Base-by-base conservation (phyloP, 2,113 vertebrate genomes). In the Lates calcarifer region DNA sequence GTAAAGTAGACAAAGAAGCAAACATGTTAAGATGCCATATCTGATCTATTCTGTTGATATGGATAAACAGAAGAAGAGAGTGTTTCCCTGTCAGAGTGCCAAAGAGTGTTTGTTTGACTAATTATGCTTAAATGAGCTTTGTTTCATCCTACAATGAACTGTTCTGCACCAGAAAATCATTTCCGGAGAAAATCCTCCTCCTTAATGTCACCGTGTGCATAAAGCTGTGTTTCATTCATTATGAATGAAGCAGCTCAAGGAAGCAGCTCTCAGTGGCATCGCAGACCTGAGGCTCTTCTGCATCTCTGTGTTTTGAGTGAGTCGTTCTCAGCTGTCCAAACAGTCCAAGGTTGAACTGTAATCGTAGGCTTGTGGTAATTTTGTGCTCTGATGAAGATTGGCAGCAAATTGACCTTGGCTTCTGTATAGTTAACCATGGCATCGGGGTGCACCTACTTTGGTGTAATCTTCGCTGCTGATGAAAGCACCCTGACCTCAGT, bases 261-360 rank as follows among this genome's bases (percentile, higher is more conserved):
- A 74, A 60, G 62, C 13, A 20, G 62, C 45, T 64, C 63, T 77
- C 58, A 12, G 5, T 56, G 39, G 68, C 37, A 7, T 4, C 65
- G 6, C 66, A 60, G 29, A 41, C 58, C 14, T 45, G 60, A 60
- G 49, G 57, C 18, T 4, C 7, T n/a, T 37, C 37, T 31, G 26
- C 41, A 37, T 83, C 26, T 76, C 43, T 17, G 66, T 28, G 45
- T 57, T 68, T 60, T 63, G 9, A 53, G 33, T 37, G 60, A 70
- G 47, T 76, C 31, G 7, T 17, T 45, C 56, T 58, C 68, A 28
- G 37, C 35, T 58, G 75, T 60, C 31, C 64, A 60, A 76, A 64
- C 29, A 55, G 61, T 55, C 43, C 87, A 84, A 87, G 84, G 87
- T 82, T 79, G 63, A 82, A 57, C 57, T 24, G n/a, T 67, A 65